Evolutionary conservation across 2,888 invertebrate species (phyloP), one percentile per base, ranked within the genome.

Genomic region (Aplocera efformata): DNA sequence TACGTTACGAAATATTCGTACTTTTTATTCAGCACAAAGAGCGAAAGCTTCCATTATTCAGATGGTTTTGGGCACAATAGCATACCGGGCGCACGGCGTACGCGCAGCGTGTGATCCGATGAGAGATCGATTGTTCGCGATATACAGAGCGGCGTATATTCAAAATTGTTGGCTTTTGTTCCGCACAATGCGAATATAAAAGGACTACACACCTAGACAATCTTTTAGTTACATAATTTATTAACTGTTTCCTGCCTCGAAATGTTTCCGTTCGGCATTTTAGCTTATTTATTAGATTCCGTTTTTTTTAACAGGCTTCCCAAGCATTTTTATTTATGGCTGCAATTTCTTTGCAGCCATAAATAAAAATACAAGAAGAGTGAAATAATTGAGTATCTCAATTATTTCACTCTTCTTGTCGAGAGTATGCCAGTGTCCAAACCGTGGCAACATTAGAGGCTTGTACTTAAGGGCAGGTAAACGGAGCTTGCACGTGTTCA

Each of bases 41-140:
- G 67, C 70, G 71, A 71, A 79, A 79, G 76, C 75, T 67, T 76
- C 71, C 75, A 79, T 85, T 85, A 82, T 85, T 80, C 77, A 63
- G 72, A 72, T 71, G 74, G n/a, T 81, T 73, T 72, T 39, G 69
- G 72, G 70, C 58, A 84, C 82, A 84, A 85, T 83, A 71, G 79
- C 49, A 55, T 63, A 64, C 63, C 67, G 69, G 32, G 48, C 58
- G 71, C 65, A 62, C 66, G 67, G 77, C 82, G 84, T 75, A 69
- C 75, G 79, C 86, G 77, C 86, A 85, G 84, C 85, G 74, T 83
- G 82, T 77, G 83, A 78, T 74, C 79, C 75, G 58, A 63, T 60
- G 62, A 69, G 64, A 72, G 71, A 75, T 72, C 76, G 72, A 85
- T 84, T 85, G 81, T 82, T 77, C 71, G 73, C 72, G 70, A 81